Base-by-base conservation (phyloP, 2,797 vertebrate species). In the Rhynchonycteris naso region DNA sequence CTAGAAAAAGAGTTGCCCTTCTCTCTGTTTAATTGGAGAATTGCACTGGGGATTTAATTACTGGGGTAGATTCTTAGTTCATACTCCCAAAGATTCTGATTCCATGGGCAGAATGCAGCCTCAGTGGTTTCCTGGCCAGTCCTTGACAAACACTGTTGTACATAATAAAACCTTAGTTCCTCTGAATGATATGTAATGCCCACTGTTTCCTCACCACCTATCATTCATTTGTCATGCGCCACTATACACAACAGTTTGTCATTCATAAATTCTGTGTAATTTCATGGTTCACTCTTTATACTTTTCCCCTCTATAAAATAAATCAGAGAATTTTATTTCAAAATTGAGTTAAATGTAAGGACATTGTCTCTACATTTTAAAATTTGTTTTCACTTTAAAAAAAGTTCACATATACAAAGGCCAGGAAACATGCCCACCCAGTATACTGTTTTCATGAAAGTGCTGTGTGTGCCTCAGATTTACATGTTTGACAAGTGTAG, bases 81-180 rank as follows among this genome's bases (percentile, higher is more conserved):
- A 69, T 3, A 52, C 5, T 26, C 14, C 12, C 82, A 74, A 56
- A 3, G 0, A 0, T 90, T 95, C 18, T 71, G 16, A 59, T 28
- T n/a, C 47, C 30, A 35, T 68, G 16, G 5, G 1, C 4, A 13
- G 19, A 10, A 2, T n/a, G 3, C 35, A n/a, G 5, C 16, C 6
- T 68, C 38, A 0, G 0, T 74, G 7, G 33, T 69, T 56, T 92
- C 83, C 13, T 47, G 28, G 66, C 4, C 21, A 28, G 15, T 69
- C 65, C 59, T 79, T 87, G 54, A 43, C 59, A 63, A 82, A 74
- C 0, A 19, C 5, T 78, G 19, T 56, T 22, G 1, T 79, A 38
- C 5, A 52, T 22, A 79, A 86, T 58, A 38, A 81, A 79, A 78
- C 33, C 22, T 47, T 58, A 66, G 6, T 76, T 84, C 16, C 2